Base-by-base conservation (phyloP, 2,113 vertebrate genomes). In the Nipponia nippon region DNA sequence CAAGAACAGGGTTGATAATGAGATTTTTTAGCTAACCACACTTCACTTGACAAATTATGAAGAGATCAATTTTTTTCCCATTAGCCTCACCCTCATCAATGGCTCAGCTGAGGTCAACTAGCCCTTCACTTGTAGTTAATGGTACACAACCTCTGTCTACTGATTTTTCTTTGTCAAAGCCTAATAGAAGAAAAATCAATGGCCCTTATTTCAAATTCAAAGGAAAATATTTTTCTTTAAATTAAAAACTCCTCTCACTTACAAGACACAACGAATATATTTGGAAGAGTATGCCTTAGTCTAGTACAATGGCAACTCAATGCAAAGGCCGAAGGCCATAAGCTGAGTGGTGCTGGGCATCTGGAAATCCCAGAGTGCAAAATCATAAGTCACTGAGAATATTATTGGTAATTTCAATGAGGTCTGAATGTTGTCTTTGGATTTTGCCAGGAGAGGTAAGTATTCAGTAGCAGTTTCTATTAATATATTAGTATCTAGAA, bases 31-130 rank as follows among this genome's bases (percentile, higher is more conserved):
- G 89, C 91, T 83, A 97, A 92, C 93, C 72, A 71, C 93, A 91
- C 61, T 96, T 97, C 89, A 65, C 93, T 90, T 96, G 94, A 97
- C 79, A 94, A 97, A 97, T 97, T 97, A 96, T 93, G 83, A 97
- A 96, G 90, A 95, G 89, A 98, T 97, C 97, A 94, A 82, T 96
- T 92, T 97, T 96, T 97, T 93, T 87, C 94, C 93, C 80, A 94
- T 98, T 97, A 95, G 80, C 56, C 56, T 97, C 83, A 72, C 76
- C 88, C 55, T 97, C 94, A 96, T 97, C 97, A 97, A 91, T 90
- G 89, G 66, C 81, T 93, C 80, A 83, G 92, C 71, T 77, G 85
- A 96, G 87, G 93, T 97, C 95, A 97, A 93, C 91, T 90, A 96
- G 81, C 93, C 87, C 84, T 94, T 91, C 89, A 84, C 63, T 95